A percentile compares a stretch with the other conserved stretches of the same genome.
Conservation (phyloP, 2,888 invertebrate species). For the Drosophila meridiana region DNA sequence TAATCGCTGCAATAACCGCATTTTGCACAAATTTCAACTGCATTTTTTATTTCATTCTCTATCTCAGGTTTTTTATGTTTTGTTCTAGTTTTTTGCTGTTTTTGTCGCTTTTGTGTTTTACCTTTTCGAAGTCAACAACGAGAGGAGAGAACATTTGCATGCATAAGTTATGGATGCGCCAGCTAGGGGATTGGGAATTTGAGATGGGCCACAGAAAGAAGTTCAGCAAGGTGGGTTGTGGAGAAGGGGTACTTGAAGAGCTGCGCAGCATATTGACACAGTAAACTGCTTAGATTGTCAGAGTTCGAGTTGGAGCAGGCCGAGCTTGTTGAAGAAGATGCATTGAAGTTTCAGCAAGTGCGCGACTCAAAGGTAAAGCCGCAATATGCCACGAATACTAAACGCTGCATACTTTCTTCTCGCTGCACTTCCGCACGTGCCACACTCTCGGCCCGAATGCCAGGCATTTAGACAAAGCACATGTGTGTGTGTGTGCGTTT, state of each 20-base stretch:
- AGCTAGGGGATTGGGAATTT: conserved; percentile 39
- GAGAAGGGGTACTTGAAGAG: conserved; percentile 14
- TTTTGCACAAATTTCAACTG: conserved; percentile 66
- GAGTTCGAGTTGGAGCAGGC: conserved; percentile 76
- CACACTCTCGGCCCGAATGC: conserved; percentile 9
- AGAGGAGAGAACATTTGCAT: conserved; percentile 68
- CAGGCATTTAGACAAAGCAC: conserved; percentile 10
- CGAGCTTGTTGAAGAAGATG: conserved; percentile 58
- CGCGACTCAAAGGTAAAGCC: conserved; percentile 59
- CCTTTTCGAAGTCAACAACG: conserved; percentile 64
- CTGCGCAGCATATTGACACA: conserved; percentile 74
- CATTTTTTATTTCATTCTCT: conserved; percentile 17
- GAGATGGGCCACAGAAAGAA: neutral
- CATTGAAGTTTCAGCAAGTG: conserved; percentile 63
- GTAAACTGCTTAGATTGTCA: conserved; percentile 80
- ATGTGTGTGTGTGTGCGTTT: conserved; percentile 19
- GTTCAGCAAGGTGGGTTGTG: too few species aligned
- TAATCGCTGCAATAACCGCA: conserved; percentile 76
- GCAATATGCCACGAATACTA: conserved; percentile 53
- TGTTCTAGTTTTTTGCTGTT: conserved; percentile 26
- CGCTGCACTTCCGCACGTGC: conserved; percentile 43
- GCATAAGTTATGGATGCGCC: conserved; percentile 74
- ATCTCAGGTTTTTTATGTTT: conserved; percentile 6
- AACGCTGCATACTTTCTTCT: conserved; percentile 58
- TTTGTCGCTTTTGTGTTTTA: conserved; percentile 56